Conservation (phyloP, 2,888 invertebrate species). For the Neoitamus cyanurus region DNA sequence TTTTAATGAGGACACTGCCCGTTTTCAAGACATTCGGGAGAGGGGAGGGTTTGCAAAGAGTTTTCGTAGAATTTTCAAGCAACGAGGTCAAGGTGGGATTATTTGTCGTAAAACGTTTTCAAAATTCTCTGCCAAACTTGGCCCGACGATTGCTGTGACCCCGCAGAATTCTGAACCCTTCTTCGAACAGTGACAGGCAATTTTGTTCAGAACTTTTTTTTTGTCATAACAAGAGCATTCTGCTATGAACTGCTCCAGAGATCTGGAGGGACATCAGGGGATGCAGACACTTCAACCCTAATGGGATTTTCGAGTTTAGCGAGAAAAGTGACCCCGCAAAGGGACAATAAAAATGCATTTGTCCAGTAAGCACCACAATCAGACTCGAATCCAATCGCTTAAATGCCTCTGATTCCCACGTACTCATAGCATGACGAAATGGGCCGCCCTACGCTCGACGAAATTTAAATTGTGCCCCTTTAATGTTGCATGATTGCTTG, state of each 20-base stretch:
- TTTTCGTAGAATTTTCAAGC: neutral
- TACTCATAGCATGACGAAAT: neutral
- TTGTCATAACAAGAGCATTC: no score
- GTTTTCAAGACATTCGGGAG: neutral
- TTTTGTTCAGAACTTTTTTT: no score
- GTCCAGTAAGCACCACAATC: constrained; percentile 20
- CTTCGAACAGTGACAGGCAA: no score
- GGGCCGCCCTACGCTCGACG: neutral
- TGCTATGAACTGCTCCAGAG: no score
- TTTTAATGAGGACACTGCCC: neutral
- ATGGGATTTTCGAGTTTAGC: neutral
- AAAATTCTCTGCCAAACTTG: neutral
- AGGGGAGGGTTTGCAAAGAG: neutral
- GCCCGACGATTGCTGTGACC: neutral
- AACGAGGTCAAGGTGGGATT: neutral
- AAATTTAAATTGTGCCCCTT: neutral
- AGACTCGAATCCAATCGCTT: constrained; percentile 15
- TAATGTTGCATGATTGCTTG: neutral
- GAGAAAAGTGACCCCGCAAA: neutral
- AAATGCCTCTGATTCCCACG: constrained; percentile 14
- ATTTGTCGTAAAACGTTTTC: neutral
- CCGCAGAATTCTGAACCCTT: no score
- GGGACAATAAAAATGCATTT: constrained; percentile 28
- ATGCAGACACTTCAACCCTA: neutral
- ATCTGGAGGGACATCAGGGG: no score